Evolutionary conservation across 2,888 invertebrate genomes (phyloP), one percentile per base, ranked within the genome.

Genomic region (Laothoe populi): DNA sequence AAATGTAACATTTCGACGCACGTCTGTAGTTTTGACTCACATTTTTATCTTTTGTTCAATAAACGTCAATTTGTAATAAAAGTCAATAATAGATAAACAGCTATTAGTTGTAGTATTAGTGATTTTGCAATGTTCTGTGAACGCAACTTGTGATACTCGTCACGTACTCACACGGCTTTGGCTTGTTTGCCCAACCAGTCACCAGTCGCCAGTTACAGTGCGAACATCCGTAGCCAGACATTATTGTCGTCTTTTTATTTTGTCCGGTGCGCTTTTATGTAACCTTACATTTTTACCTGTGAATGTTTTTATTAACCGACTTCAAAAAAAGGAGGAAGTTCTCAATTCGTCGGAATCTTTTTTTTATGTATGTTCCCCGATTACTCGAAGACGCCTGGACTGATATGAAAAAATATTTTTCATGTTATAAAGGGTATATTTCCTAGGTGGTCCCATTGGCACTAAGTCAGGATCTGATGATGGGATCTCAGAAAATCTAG

Each of bases 141-240:
- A 19, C 11, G 26, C 60, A 66, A 75, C 75, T 84, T 79, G 78
- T 75, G 66, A 78, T 83, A 78, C 86, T 62, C 70, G 83, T 85
- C 88, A 87, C 87, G 88, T 86, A 75, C 70, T 68, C 72, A 74
- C 72, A 78, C 78, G 75, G 78, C 77, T 78, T 74, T 70, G 79
- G 77, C 76, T 81, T 86, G 85, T 86, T 87, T 86, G 82, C 74
- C 70, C 71, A 63, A 63, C 63, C 70, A 69, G 69, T 72, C 69
- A 70, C 63, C 70, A 69, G 69, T 72, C 69, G 70, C 63, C 70
- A 69, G 69, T 72, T 69, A 70, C 77, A 72, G 72, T 73, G 71
- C 72, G 69, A 74, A 77, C 77, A 78, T 77, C 74, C 77, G 74
- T 19, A 35, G 53, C 53, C 53, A 53, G 53, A 53, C 53, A 53